Evolutionary conservation across 1,140 invertebrate genomes (phyloP).

Genomic region (Galleria mellonella): DNA sequence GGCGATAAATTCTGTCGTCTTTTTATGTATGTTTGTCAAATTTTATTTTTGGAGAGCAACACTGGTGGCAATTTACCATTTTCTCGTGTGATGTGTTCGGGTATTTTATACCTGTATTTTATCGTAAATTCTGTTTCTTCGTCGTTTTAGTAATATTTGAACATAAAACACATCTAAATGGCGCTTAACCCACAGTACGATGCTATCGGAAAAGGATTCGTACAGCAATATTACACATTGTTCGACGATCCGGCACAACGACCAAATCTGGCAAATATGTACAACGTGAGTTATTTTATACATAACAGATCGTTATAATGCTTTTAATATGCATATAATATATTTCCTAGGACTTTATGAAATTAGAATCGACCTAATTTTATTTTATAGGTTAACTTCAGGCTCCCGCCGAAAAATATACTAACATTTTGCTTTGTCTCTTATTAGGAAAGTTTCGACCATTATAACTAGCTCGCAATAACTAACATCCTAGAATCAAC

Average conservation of each 20-base stretch:
- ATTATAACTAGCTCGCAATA: too few relatives aligned
- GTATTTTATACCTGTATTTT: constrained; percentile 18
- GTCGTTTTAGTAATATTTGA: constrained; percentile 26
- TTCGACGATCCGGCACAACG: constrained; percentile 92
- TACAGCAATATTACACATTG: constrained; percentile 92
- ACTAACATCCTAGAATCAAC: too few relatives aligned
- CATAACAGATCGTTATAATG: not conserved
- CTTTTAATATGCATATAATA: not conserved
- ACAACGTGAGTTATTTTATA: constrained; percentile 85
- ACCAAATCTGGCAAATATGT: constrained; percentile 89
- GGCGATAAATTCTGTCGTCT: too few relatives aligned
- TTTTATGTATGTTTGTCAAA: too few relatives aligned
- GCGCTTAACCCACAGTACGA: constrained; percentile 92
- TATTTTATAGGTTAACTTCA: constrained; percentile 12
- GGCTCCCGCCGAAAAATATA: constrained; percentile 14
- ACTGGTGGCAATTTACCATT: too few relatives aligned
- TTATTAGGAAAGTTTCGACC: not conserved
- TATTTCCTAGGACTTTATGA: not conserved
- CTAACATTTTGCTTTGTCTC: not conserved
- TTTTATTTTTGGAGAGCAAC: too few relatives aligned
- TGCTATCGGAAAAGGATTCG: constrained; percentile 93
- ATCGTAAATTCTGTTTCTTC: constrained; percentile 26
- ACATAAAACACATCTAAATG: constrained; percentile 72
- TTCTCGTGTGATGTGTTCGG: too few relatives aligned
- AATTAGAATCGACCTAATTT: not conserved